Conservation (phyloP, 2,797 vertebrate species). For the Fringilla coelebs region DNA sequence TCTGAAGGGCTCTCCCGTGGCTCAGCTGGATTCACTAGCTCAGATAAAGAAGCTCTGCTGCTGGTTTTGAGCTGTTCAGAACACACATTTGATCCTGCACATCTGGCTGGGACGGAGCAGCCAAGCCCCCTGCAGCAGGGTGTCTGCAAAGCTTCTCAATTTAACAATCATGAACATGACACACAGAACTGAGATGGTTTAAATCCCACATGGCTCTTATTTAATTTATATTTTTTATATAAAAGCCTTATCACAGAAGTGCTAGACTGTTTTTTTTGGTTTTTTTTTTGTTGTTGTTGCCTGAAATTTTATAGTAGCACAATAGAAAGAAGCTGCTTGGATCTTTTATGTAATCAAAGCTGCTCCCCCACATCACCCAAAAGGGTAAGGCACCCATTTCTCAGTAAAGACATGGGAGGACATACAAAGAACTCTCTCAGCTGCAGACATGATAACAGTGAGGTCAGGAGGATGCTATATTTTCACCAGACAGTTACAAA, state of each 20-base stretch:
- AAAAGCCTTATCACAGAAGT: background rate
- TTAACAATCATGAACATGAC: background rate
- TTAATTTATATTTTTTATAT: background rate
- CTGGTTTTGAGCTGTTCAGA: background rate
- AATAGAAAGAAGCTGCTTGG: background rate
- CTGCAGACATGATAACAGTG: background rate
- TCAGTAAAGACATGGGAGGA: background rate
- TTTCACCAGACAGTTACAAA: background rate
- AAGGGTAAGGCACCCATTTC: background rate
- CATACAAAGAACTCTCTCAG: background rate
- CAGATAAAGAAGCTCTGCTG: background rate
- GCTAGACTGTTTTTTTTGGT: background rate
- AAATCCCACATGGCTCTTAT: background rate
- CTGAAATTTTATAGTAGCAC: background rate
- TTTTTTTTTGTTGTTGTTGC: background rate
- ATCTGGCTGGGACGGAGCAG: background rate
- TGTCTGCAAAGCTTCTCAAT: background rate
- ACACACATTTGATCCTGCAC: background rate
- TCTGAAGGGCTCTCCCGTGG: background rate
- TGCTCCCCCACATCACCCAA: background rate
- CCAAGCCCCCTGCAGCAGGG: background rate
- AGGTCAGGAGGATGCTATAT: background rate
- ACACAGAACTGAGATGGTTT: background rate
- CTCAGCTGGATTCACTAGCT: background rate
- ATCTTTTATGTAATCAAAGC: background rate